These are phyloP conservation scores for Elanus axillaris DNA, from an alignment of 2,113 vertebrate genomes.

Conservation along the genomic window DNA sequence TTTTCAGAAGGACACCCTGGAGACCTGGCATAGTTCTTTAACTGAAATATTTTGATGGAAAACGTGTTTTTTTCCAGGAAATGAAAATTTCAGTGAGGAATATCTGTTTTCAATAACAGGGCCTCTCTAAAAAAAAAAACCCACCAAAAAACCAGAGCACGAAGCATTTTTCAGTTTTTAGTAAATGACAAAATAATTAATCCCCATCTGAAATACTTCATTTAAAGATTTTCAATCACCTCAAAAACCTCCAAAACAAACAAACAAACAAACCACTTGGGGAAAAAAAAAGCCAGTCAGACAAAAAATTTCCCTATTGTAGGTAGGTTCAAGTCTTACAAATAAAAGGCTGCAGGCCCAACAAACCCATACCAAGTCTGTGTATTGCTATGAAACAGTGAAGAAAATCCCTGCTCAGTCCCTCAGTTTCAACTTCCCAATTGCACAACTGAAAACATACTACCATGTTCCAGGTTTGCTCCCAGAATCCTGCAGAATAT, in stretches of 20 bases:
- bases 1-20: neutral
- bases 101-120: constrained; percentile 4
- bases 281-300: neutral
- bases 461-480: neutral
- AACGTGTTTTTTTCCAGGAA: neutral
- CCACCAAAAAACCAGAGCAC: neutral
- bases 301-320: neutral
- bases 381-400: neutral
- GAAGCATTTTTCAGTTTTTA: neutral
- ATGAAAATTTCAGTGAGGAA: neutral
- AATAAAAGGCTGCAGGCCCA: neutral
- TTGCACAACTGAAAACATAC: neutral
- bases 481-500: neutral
- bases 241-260: neutral
- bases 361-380: neutral
- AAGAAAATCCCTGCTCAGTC: neutral
- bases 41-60: neutral
- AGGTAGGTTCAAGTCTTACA: neutral
- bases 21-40: neutral
- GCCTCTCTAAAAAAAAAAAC: neutral
- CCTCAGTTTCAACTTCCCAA: neutral
- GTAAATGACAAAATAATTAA: neutral
- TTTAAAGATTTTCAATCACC: neutral
- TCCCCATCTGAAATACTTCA: neutral
- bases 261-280: neutral